Base-by-base conservation (phyloP, 1,140 invertebrate species). In the Drosophila seguyi region DNA sequence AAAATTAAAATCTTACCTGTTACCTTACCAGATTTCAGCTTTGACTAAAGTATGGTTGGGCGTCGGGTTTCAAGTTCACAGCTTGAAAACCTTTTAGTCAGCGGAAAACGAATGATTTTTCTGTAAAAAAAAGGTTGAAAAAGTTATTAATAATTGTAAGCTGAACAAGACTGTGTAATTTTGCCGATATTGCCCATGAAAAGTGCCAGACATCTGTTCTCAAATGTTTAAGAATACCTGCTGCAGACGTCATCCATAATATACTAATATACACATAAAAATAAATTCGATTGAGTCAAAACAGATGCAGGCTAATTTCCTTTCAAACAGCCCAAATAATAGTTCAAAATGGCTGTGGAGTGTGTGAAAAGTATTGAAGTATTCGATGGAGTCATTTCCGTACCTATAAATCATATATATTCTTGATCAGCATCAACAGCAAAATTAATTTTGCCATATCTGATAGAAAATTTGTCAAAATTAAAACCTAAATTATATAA, bases 291-390 rank as follows among this genome's bases (percentile, higher is more conserved):
- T 22, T 10, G 44, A 68, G 44, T 39, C 27, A 66, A 68, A 68
- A 66, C 66, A 68, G 66, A 66, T 66, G 65, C 60, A 66, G 27
- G 44, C 59, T 22, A 41, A 50, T 50, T 68, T 41, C 13, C 45
- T 68, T 34, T 13, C 29, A 36, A 66, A 36, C 36, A 34, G 20
- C 14, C 25, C 20, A 52, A 36, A 42, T 44, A 39, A 41, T 36
- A 36, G 36, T 16, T 22, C 13, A 48, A n/a, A 6, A 20, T 34
- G 44, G 27, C 44, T 20, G 27, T 16, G 8, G 5, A 25, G 61
- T 27, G 13, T 36, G 36, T 34, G 6, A 18, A 63, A 63, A 36
- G 36, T 41, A 8, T 14, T 22, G 6, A 2, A 44, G 22, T 6
- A 44, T 20, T 8, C 16, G 6, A 39, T 7, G 16, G 16, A 39